A percentile compares a stretch with the other conserved stretches of the same genome.
Evolutionary conservation across 2,113 vertebrate genomes (phyloP).

Genomic region (Spermophilus dauricus): DNA sequence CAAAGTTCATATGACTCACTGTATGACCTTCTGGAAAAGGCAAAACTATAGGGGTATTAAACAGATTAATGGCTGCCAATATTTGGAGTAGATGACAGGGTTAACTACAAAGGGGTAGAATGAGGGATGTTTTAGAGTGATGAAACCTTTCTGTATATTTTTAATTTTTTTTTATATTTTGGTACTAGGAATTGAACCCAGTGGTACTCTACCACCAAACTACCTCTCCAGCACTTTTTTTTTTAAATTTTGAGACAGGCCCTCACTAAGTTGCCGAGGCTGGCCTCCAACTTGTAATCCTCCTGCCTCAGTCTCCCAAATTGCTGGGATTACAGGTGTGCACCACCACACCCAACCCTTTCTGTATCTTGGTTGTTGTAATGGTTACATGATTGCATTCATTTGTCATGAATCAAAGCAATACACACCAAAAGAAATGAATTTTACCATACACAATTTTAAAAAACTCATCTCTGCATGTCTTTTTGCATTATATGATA

Average conservation of each 20-base stretch:
- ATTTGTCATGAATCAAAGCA: neutral
- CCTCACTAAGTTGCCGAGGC: no score
- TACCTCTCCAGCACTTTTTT: no score
- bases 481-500: neutral
- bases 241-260: no score
- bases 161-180: no score
- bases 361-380: neutral
- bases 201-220: no score
- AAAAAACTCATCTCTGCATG: neutral
- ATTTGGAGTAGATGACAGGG: neutral
- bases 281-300: no score
- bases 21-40: neutral
- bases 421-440: neutral
- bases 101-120: neutral
- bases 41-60: neutral
- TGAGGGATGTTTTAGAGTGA: neutral
- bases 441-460: neutral
- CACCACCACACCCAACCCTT: no score
- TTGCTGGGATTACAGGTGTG: no score
- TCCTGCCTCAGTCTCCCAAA: no score
- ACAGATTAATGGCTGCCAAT: neutral
- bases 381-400: neutral
- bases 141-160: neutral
- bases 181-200: no score
- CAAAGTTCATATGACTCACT: neutral